Evolutionary conservation across 2,888 invertebrate species (phyloP).

Genomic region (Schizotus pectinicornis): DNA sequence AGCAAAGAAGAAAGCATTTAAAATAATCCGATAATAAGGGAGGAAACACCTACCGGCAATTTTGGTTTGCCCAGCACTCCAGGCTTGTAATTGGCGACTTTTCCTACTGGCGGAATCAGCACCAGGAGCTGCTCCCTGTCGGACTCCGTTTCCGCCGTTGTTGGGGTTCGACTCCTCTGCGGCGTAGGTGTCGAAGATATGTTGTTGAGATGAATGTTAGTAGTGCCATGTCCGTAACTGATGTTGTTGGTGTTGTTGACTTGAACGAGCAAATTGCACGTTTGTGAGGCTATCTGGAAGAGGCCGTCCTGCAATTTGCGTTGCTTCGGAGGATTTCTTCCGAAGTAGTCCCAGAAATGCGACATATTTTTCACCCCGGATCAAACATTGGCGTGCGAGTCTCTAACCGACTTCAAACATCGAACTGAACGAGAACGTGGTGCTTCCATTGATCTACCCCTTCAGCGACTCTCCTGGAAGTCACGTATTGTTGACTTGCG

Average conservation of each 20-base stretch:
- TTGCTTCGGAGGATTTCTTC: constrained; percentile 60
- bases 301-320: constrained; percentile 76
- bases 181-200: constrained; percentile 32
- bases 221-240: constrained; percentile 69
- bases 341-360: constrained; percentile 67
- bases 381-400: constrained; percentile 38
- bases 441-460: no score
- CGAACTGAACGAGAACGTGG: constrained; percentile 10
- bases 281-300: constrained; percentile 80
- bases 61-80: constrained; percentile 60
- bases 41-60: constrained; percentile 63
- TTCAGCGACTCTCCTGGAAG: no score
- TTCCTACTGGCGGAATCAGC: constrained; percentile 54
- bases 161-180: constrained; percentile 15
- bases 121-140: constrained; percentile 61
- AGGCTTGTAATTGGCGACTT: constrained; percentile 33
- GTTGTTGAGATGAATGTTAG: constrained; percentile 67
- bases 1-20: not conserved
- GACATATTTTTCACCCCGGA: constrained; percentile 59
- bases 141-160: constrained; percentile 26
- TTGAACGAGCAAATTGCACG: constrained; percentile 78
- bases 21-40: not conserved
- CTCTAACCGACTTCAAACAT: not conserved
- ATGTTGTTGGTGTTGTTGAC: constrained; percentile 79
- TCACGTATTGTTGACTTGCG: no score